Evolutionary conservation across 2,113 vertebrate species (phyloP).

Genomic region (Cryptotis parvus): DNA sequence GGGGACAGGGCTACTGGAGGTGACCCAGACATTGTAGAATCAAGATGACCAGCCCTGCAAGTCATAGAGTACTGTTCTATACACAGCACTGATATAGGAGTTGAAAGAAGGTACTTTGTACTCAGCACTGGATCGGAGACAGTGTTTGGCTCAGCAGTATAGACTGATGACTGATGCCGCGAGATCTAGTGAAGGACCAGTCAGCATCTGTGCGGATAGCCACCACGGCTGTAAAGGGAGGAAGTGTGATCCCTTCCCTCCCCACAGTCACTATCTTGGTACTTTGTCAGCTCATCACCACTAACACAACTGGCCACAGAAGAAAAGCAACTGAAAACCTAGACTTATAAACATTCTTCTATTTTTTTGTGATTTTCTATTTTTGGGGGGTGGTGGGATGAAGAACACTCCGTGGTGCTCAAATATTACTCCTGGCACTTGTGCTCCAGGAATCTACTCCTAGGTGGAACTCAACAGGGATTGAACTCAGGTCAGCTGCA

Average conservation of each 20-base stretch:
- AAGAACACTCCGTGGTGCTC: too few species aligned
- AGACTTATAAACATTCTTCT: neutral
- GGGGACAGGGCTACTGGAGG: neutral
- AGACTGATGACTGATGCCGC: neutral
- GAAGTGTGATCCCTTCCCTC: neutral
- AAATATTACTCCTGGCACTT: too few species aligned
- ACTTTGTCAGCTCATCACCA: neutral
- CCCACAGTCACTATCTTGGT: neutral
- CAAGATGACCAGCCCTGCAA: neutral
- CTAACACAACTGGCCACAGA: neutral
- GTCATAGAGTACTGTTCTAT: neutral
- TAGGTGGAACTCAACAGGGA: too few species aligned
- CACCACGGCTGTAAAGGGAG: neutral
- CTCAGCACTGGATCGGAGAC: neutral
- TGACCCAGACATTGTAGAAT: neutral
- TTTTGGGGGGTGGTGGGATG: too few species aligned
- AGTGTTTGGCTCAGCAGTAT: neutral
- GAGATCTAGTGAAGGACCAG: neutral
- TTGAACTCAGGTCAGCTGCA: too few species aligned
- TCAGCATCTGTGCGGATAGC: too few species aligned
- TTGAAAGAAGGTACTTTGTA: neutral
- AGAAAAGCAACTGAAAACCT: neutral
- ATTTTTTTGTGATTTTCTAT: too few species aligned
- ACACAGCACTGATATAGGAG: neutral
- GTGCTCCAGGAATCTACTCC: too few species aligned